Percentiles rank a stretch among this genome's conserved stretches.
These are phyloP conservation scores for Diachasmimorpha longicaudata DNA, from an alignment of 1,140 invertebrate genomes.

Conservation along the genomic window DNA sequence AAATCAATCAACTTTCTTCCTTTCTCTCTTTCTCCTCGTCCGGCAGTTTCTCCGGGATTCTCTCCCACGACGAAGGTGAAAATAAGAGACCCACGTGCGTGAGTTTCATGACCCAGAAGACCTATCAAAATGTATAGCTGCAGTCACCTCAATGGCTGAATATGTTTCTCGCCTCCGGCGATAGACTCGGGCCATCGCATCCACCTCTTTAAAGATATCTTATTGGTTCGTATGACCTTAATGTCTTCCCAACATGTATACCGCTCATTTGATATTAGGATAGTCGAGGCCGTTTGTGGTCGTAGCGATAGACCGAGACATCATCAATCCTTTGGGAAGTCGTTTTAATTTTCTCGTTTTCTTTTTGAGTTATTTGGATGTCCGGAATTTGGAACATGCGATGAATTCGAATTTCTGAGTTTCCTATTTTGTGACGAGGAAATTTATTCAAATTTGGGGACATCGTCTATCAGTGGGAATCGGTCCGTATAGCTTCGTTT, in stretches of 20 bases:
- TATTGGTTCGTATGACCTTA: background rate
- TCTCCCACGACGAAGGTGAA: background rate
- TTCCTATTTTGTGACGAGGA: too few relatives aligned
- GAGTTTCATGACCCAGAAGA: constrained; percentile 29
- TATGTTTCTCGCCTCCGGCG: background rate
- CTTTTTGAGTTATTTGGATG: background rate
- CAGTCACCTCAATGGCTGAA: background rate
- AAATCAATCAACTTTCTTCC: constrained; percentile 15
- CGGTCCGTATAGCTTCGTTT: too few relatives aligned
- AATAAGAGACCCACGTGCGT: background rate
- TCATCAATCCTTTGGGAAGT: background rate
- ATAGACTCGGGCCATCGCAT: background rate
- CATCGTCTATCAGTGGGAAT: too few relatives aligned
- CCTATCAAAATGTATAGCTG: constrained; percentile 20
- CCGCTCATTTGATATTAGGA: background rate
- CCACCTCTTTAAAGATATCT: background rate
- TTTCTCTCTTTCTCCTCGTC: background rate
- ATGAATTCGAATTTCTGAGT: background rate
- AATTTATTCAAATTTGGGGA: too few relatives aligned
- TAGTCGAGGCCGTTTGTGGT: background rate
- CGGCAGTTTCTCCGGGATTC: constrained; percentile 11
- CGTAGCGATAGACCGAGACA: background rate
- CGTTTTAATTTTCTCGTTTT: background rate
- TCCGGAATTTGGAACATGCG: background rate
- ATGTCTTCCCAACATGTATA: background rate